Conservation (phyloP, 2,113 vertebrate genomes). For the Ammodytes marinus region DNA sequence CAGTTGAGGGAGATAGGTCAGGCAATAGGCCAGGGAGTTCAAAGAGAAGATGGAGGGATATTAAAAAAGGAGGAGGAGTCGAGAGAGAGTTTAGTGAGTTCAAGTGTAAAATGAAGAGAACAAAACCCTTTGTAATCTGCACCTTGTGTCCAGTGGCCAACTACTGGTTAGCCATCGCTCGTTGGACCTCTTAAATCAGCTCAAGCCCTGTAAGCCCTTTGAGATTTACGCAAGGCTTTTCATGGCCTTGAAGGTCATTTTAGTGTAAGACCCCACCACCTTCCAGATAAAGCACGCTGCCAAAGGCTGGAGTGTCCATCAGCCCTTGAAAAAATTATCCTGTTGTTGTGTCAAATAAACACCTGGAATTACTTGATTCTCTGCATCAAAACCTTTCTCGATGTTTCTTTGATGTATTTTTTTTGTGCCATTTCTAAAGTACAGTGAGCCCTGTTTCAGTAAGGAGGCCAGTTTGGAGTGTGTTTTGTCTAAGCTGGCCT, state of each 20-base stretch:
- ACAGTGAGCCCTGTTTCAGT: slow-evolving; percentile 20
- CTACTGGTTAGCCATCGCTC: slow-evolving; percentile 16
- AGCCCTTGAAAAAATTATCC: not conserved
- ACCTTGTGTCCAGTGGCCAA: slow-evolving; percentile 13
- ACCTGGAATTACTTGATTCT: slow-evolving; percentile 34
- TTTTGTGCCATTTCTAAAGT: slow-evolving; percentile 9
- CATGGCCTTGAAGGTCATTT: slow-evolving; percentile 28
- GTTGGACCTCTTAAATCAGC: slow-evolving; percentile 31
- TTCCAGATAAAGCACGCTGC: not conserved
- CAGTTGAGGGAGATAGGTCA: slow-evolving; percentile 49
- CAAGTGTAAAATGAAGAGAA: slow-evolving; percentile 67
- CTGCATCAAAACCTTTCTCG: not conserved
- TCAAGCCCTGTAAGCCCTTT: slow-evolving; percentile 22
- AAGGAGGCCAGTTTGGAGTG: slow-evolving; percentile 41
- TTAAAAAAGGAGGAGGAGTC: slow-evolving; percentile 38
- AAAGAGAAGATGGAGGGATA: slow-evolving; percentile 45
- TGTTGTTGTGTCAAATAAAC: slow-evolving; percentile 6
- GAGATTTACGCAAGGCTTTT: slow-evolving; percentile 24
- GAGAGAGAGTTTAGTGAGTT: slow-evolving; percentile 53
- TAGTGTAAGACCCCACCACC: not conserved
- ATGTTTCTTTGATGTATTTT: not conserved
- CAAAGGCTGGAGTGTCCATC: not conserved
- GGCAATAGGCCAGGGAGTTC: slow-evolving; percentile 63
- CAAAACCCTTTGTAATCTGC: slow-evolving; percentile 54
- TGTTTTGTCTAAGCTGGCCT: slow-evolving; percentile 69